These are phyloP conservation scores for Papilio aristodemus DNA, from an alignment of 1,140 invertebrate species.

Conservation along the genomic window DNA sequence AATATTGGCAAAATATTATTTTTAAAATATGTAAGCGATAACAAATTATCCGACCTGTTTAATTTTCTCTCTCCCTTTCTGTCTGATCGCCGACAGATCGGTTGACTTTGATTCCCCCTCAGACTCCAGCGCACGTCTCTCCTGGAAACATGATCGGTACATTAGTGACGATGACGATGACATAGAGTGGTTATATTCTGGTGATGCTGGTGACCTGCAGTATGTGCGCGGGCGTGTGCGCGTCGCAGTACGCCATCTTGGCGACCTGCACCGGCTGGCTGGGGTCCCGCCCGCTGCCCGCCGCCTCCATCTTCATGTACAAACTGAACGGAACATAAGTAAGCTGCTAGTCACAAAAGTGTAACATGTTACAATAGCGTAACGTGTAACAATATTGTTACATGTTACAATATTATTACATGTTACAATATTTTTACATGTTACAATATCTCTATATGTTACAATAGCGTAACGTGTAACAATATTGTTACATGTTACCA, in stretches of 20 bases:
- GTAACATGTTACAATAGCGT: background rate
- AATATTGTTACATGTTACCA: background rate
- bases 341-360: conserved; percentile 20
- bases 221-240: conserved; percentile 92
- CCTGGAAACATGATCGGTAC: conserved; percentile 44
- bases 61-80: conserved; percentile 77
- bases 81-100: conserved; percentile 64
- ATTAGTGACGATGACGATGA: background rate
- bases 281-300: conserved; percentile 85
- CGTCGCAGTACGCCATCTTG: conserved; percentile 97
- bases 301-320: conserved; percentile 97
- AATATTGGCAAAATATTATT: too few species aligned
- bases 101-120: conserved; percentile 65
- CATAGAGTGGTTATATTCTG: background rate
- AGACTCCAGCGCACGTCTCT: conserved; percentile 64
- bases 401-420: background rate
- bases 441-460: conserved; percentile 10
- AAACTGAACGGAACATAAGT: conserved; percentile 76
- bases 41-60: conserved; percentile 78
- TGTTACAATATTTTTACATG: background rate
- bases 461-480: background rate
- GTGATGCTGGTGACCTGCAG: conserved; percentile 54
- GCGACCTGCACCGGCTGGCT: conserved; percentile 90
- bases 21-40: too few species aligned
- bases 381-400: background rate